phyloP scores from a whole-genome alignment of 1,140 invertebrate species.

The Drosophila athabasca region DNA sequence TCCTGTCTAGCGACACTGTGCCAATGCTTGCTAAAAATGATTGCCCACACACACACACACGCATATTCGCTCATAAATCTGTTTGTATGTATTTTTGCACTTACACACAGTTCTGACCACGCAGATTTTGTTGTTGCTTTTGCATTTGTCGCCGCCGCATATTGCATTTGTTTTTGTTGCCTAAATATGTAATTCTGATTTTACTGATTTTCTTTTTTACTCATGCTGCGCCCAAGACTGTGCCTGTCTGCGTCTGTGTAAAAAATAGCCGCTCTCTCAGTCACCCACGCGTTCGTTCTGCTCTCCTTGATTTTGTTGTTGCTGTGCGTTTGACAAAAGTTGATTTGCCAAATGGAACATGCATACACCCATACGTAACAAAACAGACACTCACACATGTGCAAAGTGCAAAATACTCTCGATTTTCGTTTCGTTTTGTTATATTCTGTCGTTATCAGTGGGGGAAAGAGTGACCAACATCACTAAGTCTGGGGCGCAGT shows the following conservation, averaged over 20 bases:
- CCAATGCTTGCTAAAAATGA: conserved; percentile 69
- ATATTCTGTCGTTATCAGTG: conserved; percentile 74
- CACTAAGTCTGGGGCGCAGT: conserved; percentile 13
- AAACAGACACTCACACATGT: conserved; percentile 1
- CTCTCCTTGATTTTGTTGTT: conserved; percentile 15
- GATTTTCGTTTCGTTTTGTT: conserved; percentile 57
- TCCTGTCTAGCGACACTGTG: conserved; percentile 51
- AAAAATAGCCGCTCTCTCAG: conserved; percentile 46
- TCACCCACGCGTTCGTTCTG: conserved; percentile 45
- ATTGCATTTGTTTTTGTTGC: conserved; percentile 65
- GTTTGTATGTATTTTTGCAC: conserved; percentile 17
- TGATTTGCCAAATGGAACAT: conserved; percentile 24
- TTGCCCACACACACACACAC: conserved; percentile 51
- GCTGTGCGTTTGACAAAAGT: conserved; percentile 13
- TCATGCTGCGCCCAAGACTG: conserved; percentile 33
- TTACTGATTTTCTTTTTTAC: conserved; percentile 51
- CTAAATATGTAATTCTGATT: conserved; percentile 71
- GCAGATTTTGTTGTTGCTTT: conserved; percentile 67
- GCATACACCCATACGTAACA: conserved; percentile 1
- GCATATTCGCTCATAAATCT: conserved; percentile 18
- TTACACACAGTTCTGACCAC: conserved; percentile 58
- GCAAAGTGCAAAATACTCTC: conserved; percentile 55
- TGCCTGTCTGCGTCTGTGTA: conserved; percentile 6
- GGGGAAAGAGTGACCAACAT: background rate
- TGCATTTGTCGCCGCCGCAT: conserved; percentile 56